Evolutionary conservation across 1,140 invertebrate species (phyloP).

Genomic region (Euborellia annulipes): DNA sequence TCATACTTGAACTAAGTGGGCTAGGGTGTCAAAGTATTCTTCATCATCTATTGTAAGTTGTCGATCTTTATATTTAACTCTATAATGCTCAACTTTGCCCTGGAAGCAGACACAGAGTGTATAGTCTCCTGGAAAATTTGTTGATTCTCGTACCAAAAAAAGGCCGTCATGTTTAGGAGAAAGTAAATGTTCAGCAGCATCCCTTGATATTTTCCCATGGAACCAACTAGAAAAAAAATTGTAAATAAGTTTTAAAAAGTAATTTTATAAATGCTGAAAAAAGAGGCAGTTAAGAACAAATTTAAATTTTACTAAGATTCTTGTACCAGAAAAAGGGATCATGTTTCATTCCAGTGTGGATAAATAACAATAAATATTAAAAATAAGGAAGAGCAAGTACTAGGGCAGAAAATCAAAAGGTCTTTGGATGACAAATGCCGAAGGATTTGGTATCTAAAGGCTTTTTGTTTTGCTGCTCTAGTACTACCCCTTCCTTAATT

Average conservation of each 20-base stretch:
- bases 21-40: slow-evolving; percentile 91
- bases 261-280: slow-evolving; percentile 5
- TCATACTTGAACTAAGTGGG: slow-evolving; percentile 89
- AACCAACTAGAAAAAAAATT: slow-evolving; percentile 62
- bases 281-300: neutral
- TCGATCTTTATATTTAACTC: slow-evolving; percentile 68
- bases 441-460: too few species aligned
- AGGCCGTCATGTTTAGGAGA: slow-evolving; percentile 72
- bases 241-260: slow-evolving; percentile 2
- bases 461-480: too few species aligned
- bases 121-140: slow-evolving; percentile 97
- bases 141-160: slow-evolving; percentile 94
- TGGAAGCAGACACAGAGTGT: slow-evolving; percentile 93
- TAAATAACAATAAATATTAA: too few species aligned
- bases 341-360: too few species aligned
- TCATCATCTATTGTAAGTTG: slow-evolving; percentile 96
- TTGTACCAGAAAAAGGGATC: too few species aligned
- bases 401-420: too few species aligned
- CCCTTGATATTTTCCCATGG: slow-evolving; percentile 93
- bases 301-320: neutral
- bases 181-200: slow-evolving; percentile 81
- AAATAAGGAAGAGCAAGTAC: too few species aligned
- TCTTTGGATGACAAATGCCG: too few species aligned
- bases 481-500: too few species aligned
- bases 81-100: slow-evolving; percentile 79